These are phyloP conservation scores for Tragelaphus strepsiceros DNA, from an alignment of 2,113 vertebrate genomes.

Conservation along the genomic window DNA sequence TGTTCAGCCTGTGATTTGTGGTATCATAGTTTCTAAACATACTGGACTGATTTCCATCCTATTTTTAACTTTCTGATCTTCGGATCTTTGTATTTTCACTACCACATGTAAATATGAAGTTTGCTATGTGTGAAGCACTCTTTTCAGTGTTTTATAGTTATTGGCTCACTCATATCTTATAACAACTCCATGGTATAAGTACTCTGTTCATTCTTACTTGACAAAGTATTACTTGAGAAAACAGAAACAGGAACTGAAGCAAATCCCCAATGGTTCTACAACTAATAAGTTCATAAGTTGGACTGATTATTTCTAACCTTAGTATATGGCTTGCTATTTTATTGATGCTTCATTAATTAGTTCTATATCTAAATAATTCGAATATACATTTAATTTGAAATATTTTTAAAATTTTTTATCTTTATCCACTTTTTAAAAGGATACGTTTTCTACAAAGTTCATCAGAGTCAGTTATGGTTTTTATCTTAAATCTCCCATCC, in stretches of 20 bases:
- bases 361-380: background rate
- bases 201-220: background rate
- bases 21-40: background rate
- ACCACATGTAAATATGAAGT: background rate
- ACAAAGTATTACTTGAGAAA: background rate
- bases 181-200: background rate
- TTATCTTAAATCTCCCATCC: background rate
- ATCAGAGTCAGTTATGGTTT: background rate
- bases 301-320: background rate
- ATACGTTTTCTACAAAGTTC: background rate
- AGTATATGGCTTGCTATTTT: background rate
- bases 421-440: background rate
- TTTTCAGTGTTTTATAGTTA: background rate
- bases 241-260: background rate
- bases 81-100: background rate
- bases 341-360: background rate
- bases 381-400: background rate
- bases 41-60: background rate
- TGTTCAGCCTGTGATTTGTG: background rate
- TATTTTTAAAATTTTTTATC: no score
- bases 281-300: no score
- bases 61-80: background rate
- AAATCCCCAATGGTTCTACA: background rate
- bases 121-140: background rate
- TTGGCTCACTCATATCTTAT: background rate